These are phyloP conservation scores for Isaurus tuberculatus DNA, from an alignment of 92 coral and sea anemone genomes.

Conservation along the genomic window DNA sequence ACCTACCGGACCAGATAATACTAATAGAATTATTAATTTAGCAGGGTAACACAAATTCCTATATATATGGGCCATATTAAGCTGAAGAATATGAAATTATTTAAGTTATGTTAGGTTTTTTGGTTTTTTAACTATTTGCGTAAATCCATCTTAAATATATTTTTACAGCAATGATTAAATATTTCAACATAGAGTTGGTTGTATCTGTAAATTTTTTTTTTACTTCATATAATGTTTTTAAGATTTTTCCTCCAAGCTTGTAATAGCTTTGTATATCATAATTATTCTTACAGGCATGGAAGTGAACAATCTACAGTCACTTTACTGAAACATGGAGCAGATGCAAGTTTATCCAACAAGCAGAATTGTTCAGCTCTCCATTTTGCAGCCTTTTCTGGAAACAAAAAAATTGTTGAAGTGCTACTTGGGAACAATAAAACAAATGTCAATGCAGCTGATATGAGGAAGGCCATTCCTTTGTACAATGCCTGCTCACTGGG, in stretches of 20 bases:
- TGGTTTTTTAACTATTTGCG: too few relatives aligned
- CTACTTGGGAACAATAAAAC: slow-evolving; percentile 25
- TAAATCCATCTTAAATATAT: too few relatives aligned
- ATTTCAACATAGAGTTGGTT: too few relatives aligned
- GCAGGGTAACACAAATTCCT: too few relatives aligned
- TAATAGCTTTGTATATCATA: not conserved
- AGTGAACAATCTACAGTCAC: slow-evolving; percentile 20
- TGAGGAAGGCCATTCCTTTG: slow-evolving; percentile 16
- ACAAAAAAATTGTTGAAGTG: slow-evolving; percentile 21
- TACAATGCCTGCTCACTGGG: slow-evolving; percentile 18
- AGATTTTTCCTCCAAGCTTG: not conserved
- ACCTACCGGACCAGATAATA: too few relatives aligned
- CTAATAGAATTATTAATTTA: too few relatives aligned
- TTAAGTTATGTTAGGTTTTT: too few relatives aligned
- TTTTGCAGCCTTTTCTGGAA: slow-evolving; percentile 57
- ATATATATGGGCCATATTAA: too few relatives aligned
- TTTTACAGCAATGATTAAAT: too few relatives aligned
- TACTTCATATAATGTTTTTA: too few relatives aligned
- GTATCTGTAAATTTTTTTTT: too few relatives aligned
- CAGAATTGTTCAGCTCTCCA: slow-evolving; percentile 54
- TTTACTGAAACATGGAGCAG: slow-evolving; percentile 24
- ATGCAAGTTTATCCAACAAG: slow-evolving; percentile 17
- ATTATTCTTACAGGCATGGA: slow-evolving; percentile 19
- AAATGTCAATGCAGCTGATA: slow-evolving; percentile 3
- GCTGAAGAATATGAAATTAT: too few relatives aligned